Conservation (phyloP, 2,797 vertebrate species). For the Podarcis lilfordi region DNA sequence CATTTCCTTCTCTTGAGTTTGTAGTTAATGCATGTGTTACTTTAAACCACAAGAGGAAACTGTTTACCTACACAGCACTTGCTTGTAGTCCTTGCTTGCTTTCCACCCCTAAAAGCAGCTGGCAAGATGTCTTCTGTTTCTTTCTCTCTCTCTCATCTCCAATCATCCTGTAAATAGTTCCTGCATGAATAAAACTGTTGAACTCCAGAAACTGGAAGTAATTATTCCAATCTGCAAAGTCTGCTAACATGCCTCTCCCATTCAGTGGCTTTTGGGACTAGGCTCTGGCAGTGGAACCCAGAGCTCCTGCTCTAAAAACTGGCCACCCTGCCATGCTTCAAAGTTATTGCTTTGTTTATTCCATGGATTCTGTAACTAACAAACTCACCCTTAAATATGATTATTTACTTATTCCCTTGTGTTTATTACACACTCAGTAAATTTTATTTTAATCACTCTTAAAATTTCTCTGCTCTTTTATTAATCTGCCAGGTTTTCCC, state of each 20-base stretch:
- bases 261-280: neutral
- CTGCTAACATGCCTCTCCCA: neutral
- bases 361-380: neutral
- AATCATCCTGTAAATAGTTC: no score
- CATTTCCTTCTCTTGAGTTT: no score
- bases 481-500: constrained; percentile 25
- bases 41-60: no score
- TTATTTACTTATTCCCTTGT: constrained; percentile 6
- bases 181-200: no score
- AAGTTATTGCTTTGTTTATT: neutral
- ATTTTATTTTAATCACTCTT: constrained; percentile 22
- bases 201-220: no score
- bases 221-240: no score
- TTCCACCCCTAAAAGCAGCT: no score
- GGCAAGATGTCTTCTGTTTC: no score
- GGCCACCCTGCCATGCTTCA: neutral
- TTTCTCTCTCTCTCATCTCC: no score
- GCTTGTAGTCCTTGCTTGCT: no score
- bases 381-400: neutral
- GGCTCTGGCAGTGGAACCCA: neutral
- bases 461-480: constrained; percentile 17
- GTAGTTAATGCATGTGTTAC: no score
- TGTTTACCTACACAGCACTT: no score
- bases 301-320: neutral
- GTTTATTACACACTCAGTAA: constrained; percentile 2